Base-by-base conservation (phyloP, 2,113 vertebrate species). In the Trichechus manatus region DNA sequence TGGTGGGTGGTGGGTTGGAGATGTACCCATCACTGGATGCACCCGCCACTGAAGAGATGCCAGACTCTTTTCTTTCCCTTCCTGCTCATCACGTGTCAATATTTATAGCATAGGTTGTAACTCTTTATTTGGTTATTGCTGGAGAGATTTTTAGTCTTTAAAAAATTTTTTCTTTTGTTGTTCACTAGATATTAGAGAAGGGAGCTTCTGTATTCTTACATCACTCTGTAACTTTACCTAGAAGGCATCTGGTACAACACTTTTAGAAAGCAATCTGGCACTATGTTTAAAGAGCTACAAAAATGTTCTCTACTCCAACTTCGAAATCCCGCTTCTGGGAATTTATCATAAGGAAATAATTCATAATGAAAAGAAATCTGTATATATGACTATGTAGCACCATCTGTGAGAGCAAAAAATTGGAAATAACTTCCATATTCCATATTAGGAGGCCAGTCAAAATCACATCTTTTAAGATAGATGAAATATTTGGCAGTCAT, bases 261-360 rank as follows among this genome's bases (percentile, higher is more conserved):
- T 88, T 94, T 91, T n/a, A 94, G 89, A 82, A 94, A 79, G 81
- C 75, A 92, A 87, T 74, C 91, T 97, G 94, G 64, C 42, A 70
- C 33, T 59, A 42, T 22, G 68, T 44, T 91, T 66, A 78, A 56
- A 90, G 77, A 93, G 29, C 61, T 86, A 92, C 29, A 82, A 50
- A 92, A 89, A 91, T 50, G 59, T 85, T 90, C 70, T 85, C 33
- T 63, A 53, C 53, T 66, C 82, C 80, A 85, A 86, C 42, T 89
- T 74, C 93, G 93, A 96, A 96, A 91, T 63, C 20, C 39, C 42
- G 36, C 44, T 53, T 91, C 44, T 93, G 74, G 74, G 74, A 85
- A 78, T 93, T 95, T 77, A 72, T 82, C 87, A 91, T 64, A 77
- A 91, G 59, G 89, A 93, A 96, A 95, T 84, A 93, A 96, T 85